These are phyloP conservation scores for Sinhomidia bicolor DNA, from an alignment of 2,888 invertebrate species.

Conservation along the genomic window DNA sequence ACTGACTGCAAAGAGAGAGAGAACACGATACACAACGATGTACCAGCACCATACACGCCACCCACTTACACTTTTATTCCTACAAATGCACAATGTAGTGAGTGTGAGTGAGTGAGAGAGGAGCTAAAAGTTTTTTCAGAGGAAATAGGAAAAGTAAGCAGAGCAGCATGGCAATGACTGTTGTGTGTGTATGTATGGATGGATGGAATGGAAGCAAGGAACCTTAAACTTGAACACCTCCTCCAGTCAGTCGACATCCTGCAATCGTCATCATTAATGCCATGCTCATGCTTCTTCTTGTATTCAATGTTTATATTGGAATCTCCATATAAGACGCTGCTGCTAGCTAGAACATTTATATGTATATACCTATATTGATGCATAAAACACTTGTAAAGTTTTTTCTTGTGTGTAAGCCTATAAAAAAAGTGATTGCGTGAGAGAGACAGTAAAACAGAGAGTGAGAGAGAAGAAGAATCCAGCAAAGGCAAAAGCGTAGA, in stretches of 20 bases:
- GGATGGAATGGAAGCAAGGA: conserved; percentile 67
- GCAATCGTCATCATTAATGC: conserved; percentile 29
- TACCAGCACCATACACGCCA: neutral
- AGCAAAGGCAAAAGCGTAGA: conserved; percentile 12
- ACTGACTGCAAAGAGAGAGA: conserved; percentile 48
- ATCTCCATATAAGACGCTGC: no score
- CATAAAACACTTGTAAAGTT: neutral
- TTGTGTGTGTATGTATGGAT: neutral
- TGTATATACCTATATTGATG: neutral
- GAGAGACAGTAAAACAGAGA: neutral
- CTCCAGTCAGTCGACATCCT: conserved; percentile 76
- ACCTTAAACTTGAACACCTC: conserved; percentile 80
- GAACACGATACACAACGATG: neutral
- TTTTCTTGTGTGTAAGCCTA: conserved; percentile 9
- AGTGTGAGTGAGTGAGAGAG: neutral
- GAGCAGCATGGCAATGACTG: neutral
- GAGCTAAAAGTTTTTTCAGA: no score
- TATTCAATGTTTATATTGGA: no score
- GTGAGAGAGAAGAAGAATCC: conserved; percentile 51
- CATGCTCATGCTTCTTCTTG: conserved; percentile 23
- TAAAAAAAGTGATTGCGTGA: conserved; percentile 37
- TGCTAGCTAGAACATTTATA: no score
- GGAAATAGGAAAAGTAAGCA: no score
- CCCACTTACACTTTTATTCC: conserved; percentile 51
- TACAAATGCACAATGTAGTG: conserved; percentile 13